phyloP scores from a whole-genome alignment of 2,113 vertebrate species.

The Callipepla californica region DNA sequence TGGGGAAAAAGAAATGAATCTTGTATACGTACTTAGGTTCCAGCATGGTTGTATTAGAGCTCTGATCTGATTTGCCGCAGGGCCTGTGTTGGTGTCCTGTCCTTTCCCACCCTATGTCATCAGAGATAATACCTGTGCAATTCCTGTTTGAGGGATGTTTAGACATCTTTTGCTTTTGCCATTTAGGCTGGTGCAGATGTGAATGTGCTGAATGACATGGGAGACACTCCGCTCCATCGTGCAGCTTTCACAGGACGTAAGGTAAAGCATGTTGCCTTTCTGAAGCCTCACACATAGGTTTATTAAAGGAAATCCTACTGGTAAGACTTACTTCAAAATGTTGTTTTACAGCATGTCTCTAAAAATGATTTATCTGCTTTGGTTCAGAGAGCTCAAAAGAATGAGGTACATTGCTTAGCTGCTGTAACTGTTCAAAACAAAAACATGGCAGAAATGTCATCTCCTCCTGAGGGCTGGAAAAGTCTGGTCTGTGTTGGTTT shows the following conservation, averaged over 20 bases:
- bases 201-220: conserved; percentile 87
- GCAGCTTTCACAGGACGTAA: conserved; percentile 88
- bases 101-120: neutral
- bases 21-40: neutral
- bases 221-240: conserved; percentile 92
- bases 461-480: neutral
- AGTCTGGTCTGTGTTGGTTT: neutral
- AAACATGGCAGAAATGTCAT: neutral
- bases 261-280: conserved; percentile 71
- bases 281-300: neutral
- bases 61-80: too few species aligned
- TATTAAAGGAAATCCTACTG: neutral
- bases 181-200: conserved; percentile 88
- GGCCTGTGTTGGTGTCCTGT: neutral
- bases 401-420: neutral
- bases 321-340: neutral
- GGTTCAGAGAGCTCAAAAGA: neutral
- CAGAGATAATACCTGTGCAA: neutral
- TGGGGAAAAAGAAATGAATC: neutral
- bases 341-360: neutral
- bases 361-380: neutral
- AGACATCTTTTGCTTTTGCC: conserved; percentile 29
- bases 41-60: neutral
- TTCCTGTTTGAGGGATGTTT: neutral
- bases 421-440: neutral